Evolutionary conservation across 2,888 invertebrate genomes (phyloP), one percentile per base, ranked within the genome.

Genomic region (Harpalus rubripes): DNA sequence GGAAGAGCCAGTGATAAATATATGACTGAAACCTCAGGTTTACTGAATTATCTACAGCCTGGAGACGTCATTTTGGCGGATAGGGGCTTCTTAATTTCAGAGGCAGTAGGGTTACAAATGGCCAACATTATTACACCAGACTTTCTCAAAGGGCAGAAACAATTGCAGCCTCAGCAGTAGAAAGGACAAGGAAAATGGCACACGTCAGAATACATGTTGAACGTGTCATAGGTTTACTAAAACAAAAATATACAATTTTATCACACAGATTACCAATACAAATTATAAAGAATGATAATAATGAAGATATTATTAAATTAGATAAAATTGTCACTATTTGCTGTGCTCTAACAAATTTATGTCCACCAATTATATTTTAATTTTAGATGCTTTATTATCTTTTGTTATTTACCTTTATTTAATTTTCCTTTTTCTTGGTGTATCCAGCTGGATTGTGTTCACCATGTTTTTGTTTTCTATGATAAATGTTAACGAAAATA

Each of bases 161-260:
- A n/a, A n/a, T n/a, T n/a, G 86, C 86, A n/a, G 85, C 84, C 8
- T 7, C 85, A 39, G 87, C 86, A 58, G 12, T 87, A 18, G 88
- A 87, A 65, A 58, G 68, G 32, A 87, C 88, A 2, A 78, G 87
- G 76, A 41, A 44, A 22, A 86, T 87, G 22, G 87, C 87, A 6
- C 79, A 86, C 85, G 87, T 87, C 7, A 76, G 87, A 58, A 87
- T 87, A 16, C 86, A 87, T 81, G 86, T 87, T 0, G 87, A 87
- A 82, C 74, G 87, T 26, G 22, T 84, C 1, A 12, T n/a, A n/a
- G n/a, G n/a, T n/a, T n/a, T n/a, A n/a, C n/a, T n/a, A n/a, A n/a
- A n/a, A n/a, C n/a, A n/a, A 39, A 65, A 65, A 39, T 65, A 22
- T 6, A 26, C 12, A 22, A 65, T 65, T 32, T 65, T 65, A 10